These are phyloP conservation scores for Nothocercus nigrocapillus DNA, from an alignment of 2,113 vertebrate genomes.

Conservation along the genomic window DNA sequence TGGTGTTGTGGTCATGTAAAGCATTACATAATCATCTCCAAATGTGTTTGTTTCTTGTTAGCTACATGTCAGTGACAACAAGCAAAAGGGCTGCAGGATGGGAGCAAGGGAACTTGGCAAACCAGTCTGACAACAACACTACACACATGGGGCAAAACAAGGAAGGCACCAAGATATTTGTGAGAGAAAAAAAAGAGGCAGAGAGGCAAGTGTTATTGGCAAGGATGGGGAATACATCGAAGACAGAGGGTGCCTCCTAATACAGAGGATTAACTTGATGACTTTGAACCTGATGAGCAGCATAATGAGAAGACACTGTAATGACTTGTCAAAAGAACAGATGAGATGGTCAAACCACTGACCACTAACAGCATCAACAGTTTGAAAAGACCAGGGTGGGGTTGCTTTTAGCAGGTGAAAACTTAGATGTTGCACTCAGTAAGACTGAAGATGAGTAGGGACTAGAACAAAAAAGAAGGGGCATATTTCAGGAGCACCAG, in stretches of 20 bases:
- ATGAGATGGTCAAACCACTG: conserved; percentile 13
- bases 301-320: not conserved
- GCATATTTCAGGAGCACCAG: not conserved
- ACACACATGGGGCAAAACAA: not conserved
- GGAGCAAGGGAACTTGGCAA: conserved; percentile 5
- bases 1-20: not conserved
- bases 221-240: not conserved
- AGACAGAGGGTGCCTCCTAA: not conserved
- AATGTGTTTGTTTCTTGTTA: not conserved
- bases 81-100: not conserved
- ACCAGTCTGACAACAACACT: conserved; percentile 10
- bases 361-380: not conserved
- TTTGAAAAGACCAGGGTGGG: not conserved
- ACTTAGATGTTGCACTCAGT: not conserved
- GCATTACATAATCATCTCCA: not conserved
- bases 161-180: not conserved
- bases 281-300: conserved; percentile 2
- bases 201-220: not conserved
- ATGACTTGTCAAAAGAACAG: conserved; percentile 23
- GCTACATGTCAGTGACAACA: not conserved
- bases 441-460: not conserved
- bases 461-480: not conserved
- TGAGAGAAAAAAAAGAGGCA: not conserved
- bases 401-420: conserved; percentile 21
- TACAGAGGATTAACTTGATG: not conserved